These are phyloP conservation scores for Schizothorax lantsangensis DNA, from an alignment of 2,797 vertebrate genomes.

Conservation along the genomic window DNA sequence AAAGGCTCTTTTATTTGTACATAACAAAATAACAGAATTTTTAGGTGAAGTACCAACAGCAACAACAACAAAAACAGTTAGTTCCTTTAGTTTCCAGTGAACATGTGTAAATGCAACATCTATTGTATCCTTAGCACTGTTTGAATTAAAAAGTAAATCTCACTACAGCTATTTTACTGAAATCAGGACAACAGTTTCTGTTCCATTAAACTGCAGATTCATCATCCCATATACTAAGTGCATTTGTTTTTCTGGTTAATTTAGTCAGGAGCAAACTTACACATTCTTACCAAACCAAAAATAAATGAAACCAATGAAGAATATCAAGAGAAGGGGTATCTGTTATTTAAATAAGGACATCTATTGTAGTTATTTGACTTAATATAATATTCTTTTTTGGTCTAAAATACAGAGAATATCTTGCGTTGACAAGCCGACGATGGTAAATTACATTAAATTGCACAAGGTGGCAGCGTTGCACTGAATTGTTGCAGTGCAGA, in stretches of 20 bases:
- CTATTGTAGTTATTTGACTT: neutral
- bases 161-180: too few relatives aligned
- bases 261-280: neutral
- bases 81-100: neutral
- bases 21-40: neutral
- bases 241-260: neutral
- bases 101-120: neutral
- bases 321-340: neutral
- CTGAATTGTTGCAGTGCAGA: neutral
- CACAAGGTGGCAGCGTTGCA: slow-evolving; percentile 33
- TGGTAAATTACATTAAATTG: neutral
- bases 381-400: neutral
- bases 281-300: neutral
- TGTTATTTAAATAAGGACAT: neutral
- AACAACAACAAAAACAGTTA: neutral
- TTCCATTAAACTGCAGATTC: neutral
- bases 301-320: neutral
- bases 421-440: neutral
- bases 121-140: neutral
- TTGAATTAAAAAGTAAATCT: neutral
- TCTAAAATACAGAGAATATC: neutral
- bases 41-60: neutral
- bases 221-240: neutral
- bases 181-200: neutral
- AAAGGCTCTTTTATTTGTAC: neutral